phyloP scores from a whole-genome alignment of 1,140 invertebrate genomes.

The Galendromus occidentalis region DNA sequence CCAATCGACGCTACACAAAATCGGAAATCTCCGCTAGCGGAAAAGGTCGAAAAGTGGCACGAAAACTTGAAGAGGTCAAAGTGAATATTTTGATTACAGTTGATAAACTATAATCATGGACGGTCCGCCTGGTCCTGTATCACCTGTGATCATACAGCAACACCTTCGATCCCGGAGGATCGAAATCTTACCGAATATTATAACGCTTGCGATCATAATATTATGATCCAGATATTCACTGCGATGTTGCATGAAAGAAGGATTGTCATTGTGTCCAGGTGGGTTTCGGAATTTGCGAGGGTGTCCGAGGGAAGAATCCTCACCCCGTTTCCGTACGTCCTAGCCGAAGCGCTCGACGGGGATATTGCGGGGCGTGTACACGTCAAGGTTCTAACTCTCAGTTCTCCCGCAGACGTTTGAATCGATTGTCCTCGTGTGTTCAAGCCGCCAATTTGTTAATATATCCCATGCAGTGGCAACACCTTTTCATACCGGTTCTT shows the following conservation, averaged over 20 bases:
- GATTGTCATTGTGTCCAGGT: slow-evolving; percentile 69
- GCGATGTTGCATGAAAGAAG: slow-evolving; percentile 78
- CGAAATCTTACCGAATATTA: slow-evolving; percentile 85
- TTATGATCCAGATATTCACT: slow-evolving; percentile 83
- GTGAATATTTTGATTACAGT: neutral
- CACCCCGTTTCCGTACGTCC: too few relatives aligned
- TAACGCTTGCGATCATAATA: slow-evolving; percentile 68
- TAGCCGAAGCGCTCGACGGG: too few relatives aligned
- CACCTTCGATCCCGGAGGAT: slow-evolving; percentile 9
- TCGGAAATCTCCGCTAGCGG: too few relatives aligned
- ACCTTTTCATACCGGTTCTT: slow-evolving; percentile 84
- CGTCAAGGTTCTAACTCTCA: too few relatives aligned
- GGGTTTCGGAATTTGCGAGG: too few relatives aligned
- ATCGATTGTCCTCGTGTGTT: slow-evolving; percentile 69
- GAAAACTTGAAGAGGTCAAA: too few relatives aligned
- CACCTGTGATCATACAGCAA: neutral
- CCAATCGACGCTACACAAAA: too few relatives aligned
- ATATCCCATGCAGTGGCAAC: slow-evolving; percentile 92
- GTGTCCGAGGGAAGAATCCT: too few relatives aligned
- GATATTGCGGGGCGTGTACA: too few relatives aligned
- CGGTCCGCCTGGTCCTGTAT: slow-evolving; percentile 2
- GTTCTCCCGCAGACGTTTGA: slow-evolving; percentile 30
- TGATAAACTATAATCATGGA: neutral
- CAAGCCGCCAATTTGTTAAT: slow-evolving; percentile 78
- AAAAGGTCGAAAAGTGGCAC: too few relatives aligned